phyloP scores from a whole-genome alignment of 1,140 invertebrate genomes.

The Brachionus calyciflorus region DNA sequence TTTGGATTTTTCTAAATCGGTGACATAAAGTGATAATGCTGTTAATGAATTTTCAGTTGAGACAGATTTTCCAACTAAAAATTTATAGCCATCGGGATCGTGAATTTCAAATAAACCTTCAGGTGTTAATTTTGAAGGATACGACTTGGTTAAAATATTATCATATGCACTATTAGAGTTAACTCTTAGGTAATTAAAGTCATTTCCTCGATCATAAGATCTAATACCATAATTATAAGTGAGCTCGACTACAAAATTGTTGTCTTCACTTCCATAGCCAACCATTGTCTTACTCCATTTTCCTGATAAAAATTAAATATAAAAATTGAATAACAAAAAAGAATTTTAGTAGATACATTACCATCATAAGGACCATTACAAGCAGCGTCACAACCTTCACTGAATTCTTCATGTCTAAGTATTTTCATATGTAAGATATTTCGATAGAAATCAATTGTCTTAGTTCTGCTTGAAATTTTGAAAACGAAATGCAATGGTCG shows the following conservation, averaged over 20 bases:
- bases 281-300: conserved; percentile 99
- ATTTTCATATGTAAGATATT: conserved; percentile 88
- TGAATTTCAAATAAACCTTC: conserved; percentile 66
- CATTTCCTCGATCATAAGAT: conserved; percentile 79
- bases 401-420: conserved; percentile 91
- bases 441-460: conserved; percentile 80
- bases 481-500: conserved; percentile 89
- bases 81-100: conserved; percentile 87
- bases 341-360: conserved; percentile 56
- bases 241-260: conserved; percentile 90
- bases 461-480: conserved; percentile 80
- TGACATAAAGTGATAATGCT: conserved; percentile 75
- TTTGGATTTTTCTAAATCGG: conserved; percentile 72
- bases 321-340: conserved; percentile 74
- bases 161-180: conserved; percentile 73
- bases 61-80: conserved; percentile 72
- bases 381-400: conserved; percentile 86
- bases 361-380: conserved; percentile 81
- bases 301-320: conserved; percentile 61
- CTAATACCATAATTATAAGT: conserved; percentile 95
- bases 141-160: conserved; percentile 65
- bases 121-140: conserved; percentile 69
- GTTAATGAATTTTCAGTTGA: conserved; percentile 72
- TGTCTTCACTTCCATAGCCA: conserved; percentile 90
- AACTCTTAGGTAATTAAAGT: conserved; percentile 78